phyloP scores from a whole-genome alignment of 2,113 vertebrate genomes.

The Nothoprocta perdicaria region DNA sequence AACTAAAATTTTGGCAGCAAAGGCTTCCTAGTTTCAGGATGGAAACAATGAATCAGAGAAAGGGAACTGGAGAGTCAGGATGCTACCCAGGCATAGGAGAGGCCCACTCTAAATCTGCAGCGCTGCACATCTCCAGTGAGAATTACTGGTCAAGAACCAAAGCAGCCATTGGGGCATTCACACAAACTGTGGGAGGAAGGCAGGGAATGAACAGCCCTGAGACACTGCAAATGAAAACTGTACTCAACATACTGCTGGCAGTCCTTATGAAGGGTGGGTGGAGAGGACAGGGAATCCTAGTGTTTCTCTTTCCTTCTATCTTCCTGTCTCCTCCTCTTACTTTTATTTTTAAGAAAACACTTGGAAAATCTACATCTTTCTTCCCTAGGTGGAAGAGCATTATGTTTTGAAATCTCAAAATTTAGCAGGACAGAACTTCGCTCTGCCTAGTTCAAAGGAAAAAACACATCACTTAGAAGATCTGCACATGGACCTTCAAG shows the following conservation, averaged over 20 bases:
- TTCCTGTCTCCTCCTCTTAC: background rate
- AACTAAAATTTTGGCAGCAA: background rate
- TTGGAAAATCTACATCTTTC: background rate
- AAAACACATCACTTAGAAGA: background rate
- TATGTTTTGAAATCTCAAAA: background rate
- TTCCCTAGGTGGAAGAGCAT: background rate
- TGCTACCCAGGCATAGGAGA: background rate
- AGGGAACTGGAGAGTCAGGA: background rate
- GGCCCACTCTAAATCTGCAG: background rate
- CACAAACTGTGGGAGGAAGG: background rate
- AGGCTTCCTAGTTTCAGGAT: background rate
- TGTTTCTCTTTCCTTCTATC: background rate
- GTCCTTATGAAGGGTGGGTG: background rate
- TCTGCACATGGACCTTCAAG: background rate
- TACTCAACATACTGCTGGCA: background rate
- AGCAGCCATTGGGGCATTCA: background rate
- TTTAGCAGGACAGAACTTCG: background rate
- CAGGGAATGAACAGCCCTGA: background rate
- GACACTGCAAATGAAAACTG: background rate
- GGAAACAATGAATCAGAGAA: background rate
- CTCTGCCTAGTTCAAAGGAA: background rate
- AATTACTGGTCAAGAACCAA: background rate
- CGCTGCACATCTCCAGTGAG: background rate
- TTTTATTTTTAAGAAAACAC: background rate
- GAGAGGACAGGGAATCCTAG: background rate